phyloP scores from a whole-genome alignment of 2,888 invertebrate species.

The Amphipoea oculea region DNA sequence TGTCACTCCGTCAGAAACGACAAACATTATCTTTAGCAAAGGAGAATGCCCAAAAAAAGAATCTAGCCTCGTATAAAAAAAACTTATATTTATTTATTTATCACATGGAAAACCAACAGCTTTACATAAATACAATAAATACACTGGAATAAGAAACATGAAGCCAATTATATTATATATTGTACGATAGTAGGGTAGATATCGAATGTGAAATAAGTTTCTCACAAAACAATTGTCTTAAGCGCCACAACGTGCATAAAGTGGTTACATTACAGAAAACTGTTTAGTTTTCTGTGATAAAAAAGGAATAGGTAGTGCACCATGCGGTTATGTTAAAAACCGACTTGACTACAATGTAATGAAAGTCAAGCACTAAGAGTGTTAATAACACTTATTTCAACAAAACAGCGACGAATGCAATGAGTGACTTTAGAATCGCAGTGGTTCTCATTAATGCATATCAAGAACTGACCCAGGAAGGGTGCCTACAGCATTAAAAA shows the following conservation, averaged over 20 bases:
- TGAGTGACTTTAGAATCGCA: background rate
- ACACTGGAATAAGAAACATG: too few relatives aligned
- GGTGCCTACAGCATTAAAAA: background rate
- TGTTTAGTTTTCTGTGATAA: background rate
- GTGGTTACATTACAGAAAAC: background rate
- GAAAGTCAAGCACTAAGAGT: background rate
- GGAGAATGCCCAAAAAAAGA: too few relatives aligned
- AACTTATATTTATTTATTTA: too few relatives aligned
- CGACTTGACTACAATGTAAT: too few relatives aligned
- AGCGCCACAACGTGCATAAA: background rate
- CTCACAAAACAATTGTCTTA: background rate
- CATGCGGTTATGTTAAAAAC: background rate
- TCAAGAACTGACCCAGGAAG: background rate
- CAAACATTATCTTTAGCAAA: too few relatives aligned
- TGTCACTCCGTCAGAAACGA: background rate
- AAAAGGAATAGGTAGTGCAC: background rate
- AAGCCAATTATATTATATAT: too few relatives aligned
- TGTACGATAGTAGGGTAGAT: background rate
- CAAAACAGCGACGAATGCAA: background rate
- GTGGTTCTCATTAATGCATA: background rate
- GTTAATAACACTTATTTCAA: background rate
- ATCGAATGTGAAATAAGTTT: background rate
- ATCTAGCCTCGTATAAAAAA: too few relatives aligned
- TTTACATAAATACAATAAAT: too few relatives aligned
- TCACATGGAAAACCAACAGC: too few relatives aligned